Conservation (phyloP, 1,140 invertebrate genomes). For the Bombus picipes region DNA sequence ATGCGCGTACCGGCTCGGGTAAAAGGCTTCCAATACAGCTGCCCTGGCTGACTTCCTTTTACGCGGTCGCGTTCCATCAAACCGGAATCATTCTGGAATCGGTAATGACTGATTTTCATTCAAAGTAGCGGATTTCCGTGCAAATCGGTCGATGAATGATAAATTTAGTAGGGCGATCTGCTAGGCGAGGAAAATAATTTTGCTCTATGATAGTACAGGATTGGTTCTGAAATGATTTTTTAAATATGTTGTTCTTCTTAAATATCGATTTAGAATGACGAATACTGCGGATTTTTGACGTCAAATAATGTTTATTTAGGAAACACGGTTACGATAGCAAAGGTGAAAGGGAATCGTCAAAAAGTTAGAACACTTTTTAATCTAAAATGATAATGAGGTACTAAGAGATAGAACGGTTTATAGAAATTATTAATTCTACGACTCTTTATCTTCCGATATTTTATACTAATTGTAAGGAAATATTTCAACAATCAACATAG, state of each 20-base stretch:
- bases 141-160: background rate
- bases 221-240: background rate
- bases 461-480: background rate
- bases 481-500: background rate
- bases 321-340: background rate
- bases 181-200: background rate
- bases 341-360: background rate
- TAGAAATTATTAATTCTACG: background rate
- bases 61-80: background rate
- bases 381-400: too few species aligned
- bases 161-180: background rate
- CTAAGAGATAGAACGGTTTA: too few species aligned
- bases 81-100: constrained; percentile 1
- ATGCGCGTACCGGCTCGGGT: background rate
- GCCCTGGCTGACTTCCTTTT: constrained; percentile 8
- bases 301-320: too few species aligned
- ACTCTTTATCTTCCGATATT: background rate
- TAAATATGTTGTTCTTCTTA: background rate
- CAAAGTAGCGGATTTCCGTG: background rate
- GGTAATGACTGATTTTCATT: constrained; percentile 10
- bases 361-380: too few species aligned
- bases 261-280: background rate
- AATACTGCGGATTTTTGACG: background rate
- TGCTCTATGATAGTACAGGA: background rate
- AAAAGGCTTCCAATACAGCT: constrained; percentile 6